Base-by-base conservation (phyloP, 2,888 invertebrate species). In the Troilus luridus region DNA sequence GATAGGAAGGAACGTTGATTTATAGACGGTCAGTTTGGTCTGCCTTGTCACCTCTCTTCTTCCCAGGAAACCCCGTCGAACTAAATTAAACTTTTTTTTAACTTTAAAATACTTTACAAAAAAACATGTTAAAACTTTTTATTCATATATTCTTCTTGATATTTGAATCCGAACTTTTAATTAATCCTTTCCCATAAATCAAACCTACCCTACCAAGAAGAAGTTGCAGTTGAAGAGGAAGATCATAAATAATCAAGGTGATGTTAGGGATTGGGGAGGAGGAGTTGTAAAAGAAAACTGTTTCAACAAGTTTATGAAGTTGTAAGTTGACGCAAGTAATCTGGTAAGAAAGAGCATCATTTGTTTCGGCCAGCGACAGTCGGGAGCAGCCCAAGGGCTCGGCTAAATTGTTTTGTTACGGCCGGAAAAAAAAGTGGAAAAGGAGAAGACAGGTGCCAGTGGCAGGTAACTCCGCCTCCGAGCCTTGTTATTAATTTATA, bases 301-400 rank as follows among this genome's bases (percentile, higher is more conserved):
- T 85, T 85, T 54, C 56, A 85, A 85, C 85, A 85, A 85, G 85
- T 85, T 85, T 85, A 85, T 85, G 85, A 85, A 85, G 85, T 85
- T 85, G 85, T 85, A 85, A 85, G 85, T 85, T 85, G 85, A 85
- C 85, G 85, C 85, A 85, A 85, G 85, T 85, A 85, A 85, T 85
- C 85, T 85, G 85, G 85, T 85, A 85, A 85, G 85, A n/a, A 85
- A 56, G 85, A n/a, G 56, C 85, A 85, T 85, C 85, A 85, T 85
- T 85, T 85, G 85, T 85, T 85, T 85, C 85, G 85, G 85, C 56
- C 85, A 85, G 85, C 41, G 85, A 85, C 85, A 85, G 85, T 58
- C 54, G 85, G 85, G 56, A 56, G 12, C 54, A 85, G 85, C 85
- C 85, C 85, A 12, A 21, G 56, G 85, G 72, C 56, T 85, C 12